Evolutionary conservation across 2,888 invertebrate genomes (phyloP), one percentile per base, ranked within the genome.

Genomic region (Odontocerum albicorne): DNA sequence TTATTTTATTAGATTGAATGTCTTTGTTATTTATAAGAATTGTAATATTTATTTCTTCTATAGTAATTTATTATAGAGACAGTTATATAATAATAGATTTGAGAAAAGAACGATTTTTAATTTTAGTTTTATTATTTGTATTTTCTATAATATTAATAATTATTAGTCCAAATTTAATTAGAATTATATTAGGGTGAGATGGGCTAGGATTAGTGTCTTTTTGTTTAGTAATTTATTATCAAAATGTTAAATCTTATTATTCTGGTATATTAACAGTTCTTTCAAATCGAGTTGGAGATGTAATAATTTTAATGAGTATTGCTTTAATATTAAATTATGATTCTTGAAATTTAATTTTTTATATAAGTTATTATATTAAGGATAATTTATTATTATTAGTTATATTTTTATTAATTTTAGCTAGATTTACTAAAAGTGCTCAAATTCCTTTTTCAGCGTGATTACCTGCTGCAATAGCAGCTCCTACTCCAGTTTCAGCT

Each of bases 361-460:
- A 77, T 73, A 66, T 77, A 66, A 70, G 76, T 78, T 71, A 77
- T 79, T 20, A 21, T 15, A 35, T 16, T 16, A 32, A n/a, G 2
- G n/a, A 74, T 72, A 70, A 51, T 62, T 64, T 54, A 80, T 79
- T 67, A 62, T 62, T 64, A 69, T 79, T 69, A 66, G 68, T n/a
- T n/a, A n/a, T n/a, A 0, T 6, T 63, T n/a, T 72, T 81, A 65
- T 66, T 79, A 60, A 72, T 75, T 67, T 70, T 79, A 63, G 83
- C 84, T 0, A 77, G 81, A 47, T 82, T 87, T 74, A 88, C 88
- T 57, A 90, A 90, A 72, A 89, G 88, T 63, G 89, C 88, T 67
- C 88, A 90, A 71, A 83, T 89, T 78, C 88, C 89, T 40, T 90
- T 90, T 84, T 87, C 86, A 59, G 80, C 86, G 39, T 90, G 88